phyloP scores from a whole-genome alignment of 2,113 vertebrate genomes.

The Sialia sialis region DNA sequence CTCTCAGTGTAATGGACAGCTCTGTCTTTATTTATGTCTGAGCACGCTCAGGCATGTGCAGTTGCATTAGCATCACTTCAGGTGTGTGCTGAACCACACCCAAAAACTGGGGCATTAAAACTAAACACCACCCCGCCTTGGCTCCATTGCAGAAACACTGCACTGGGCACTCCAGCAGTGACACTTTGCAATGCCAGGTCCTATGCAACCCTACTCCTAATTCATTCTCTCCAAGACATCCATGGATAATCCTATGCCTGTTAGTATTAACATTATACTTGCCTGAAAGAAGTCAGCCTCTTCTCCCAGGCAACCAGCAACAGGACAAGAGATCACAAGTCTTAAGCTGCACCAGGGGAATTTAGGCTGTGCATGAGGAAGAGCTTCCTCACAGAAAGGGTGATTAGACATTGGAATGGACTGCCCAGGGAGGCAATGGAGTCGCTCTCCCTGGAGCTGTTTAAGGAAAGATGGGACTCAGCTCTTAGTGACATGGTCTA shows the following conservation, averaged over 20 bases:
- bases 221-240: neutral
- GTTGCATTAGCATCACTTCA: neutral
- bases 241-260: neutral
- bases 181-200: neutral
- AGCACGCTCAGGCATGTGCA: neutral
- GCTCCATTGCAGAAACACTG: neutral
- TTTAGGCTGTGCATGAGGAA: neutral
- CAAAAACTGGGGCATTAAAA: neutral
- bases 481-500: neutral
- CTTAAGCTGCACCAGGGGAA: too few relatives aligned
- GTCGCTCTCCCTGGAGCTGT: neutral
- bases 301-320: neutral
- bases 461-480: neutral
- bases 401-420: neutral
- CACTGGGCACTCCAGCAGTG: rapidly evolving
- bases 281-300: neutral
- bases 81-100: neutral
- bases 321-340: neutral
- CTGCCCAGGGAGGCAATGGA: neutral
- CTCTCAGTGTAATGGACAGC: neutral
- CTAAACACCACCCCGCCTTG: neutral
- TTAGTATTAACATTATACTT: neutral
- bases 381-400: neutral
- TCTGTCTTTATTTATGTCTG: rapidly evolving
- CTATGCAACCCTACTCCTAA: rapidly evolving